Base-by-base conservation (phyloP, 2,888 invertebrate species). In the Leptarthrus brevirostris region DNA sequence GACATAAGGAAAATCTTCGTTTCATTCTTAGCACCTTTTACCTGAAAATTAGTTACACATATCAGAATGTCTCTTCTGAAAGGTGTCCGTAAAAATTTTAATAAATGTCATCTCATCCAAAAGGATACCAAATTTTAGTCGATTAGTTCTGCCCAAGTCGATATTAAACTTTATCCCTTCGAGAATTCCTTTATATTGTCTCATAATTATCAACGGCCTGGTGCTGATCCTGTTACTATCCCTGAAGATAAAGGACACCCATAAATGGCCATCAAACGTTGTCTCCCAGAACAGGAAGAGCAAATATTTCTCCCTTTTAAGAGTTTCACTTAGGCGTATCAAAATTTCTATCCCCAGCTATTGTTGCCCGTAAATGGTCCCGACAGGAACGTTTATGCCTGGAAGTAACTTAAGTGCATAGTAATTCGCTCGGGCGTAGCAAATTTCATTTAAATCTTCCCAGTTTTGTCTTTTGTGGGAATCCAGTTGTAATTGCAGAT, bases 181-280 rank as follows among this genome's bases (percentile, higher is more conserved):
- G 18, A 49, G 49, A 20, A n/a, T 20, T 49, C 18, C 49, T 49
- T 49, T 18, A 49, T 49, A 49, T 49, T 49, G 49, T 49, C 49
- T 49, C 49, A 49, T 49, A 49, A 49, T 49, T 49, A 49, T 49
- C 49, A 49, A 49, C 49, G 49, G 49, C 49, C 49, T 49, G 49
- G 49, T 49, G 49, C 49, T 49, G 49, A 49, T 49, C 49, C 49
- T 49, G 16, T 49, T 49, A 20, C 20, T 18, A 8, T 49, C 3
- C n/a, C 1, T 18, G 20, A 18, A 20, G n/a, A 49, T 49, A 49
- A 49, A 49, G 49, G 49, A 49, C 20, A 49, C 12, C 49, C 49
- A 49, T 49, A 49, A 49, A n/a, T 49, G 18, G 49, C 49, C n/a
- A 49, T 49, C 49, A 49, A 20, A 0, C 22, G 18, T 49, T 49